Conservation (phyloP, 35 echinoderm and acorn worm genomes). For the Ptychodera flava region DNA sequence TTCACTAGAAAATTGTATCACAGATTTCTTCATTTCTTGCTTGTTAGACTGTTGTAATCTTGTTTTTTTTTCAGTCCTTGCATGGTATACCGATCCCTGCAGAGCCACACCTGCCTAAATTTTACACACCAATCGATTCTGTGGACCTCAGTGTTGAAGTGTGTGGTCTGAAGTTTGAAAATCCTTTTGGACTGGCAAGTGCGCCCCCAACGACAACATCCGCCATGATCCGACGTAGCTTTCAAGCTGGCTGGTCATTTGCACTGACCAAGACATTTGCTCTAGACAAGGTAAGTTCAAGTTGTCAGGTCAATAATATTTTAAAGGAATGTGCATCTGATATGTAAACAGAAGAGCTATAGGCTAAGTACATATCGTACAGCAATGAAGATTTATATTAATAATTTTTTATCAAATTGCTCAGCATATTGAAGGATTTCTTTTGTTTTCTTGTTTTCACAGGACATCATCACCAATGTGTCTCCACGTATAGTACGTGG, state of each 20-base stretch:
- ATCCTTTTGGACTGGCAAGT: slow-evolving; percentile 92
- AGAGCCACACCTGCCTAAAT: slow-evolving; percentile 68
- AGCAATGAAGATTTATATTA: no score
- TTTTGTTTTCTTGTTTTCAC: slow-evolving; percentile 8
- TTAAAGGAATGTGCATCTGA: no score
- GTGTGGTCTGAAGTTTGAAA: slow-evolving; percentile 77
- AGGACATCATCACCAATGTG: slow-evolving; percentile 91
- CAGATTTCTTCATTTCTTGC: no score
- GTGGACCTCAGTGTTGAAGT: slow-evolving; percentile 85
- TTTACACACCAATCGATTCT: slow-evolving; percentile 84
- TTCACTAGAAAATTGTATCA: no score
- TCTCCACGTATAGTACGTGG: slow-evolving; percentile 95
- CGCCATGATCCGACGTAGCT: slow-evolving; percentile 88
- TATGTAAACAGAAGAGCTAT: no score
- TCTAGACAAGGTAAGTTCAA: slow-evolving; percentile 72
- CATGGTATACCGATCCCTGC: slow-evolving; percentile 47
- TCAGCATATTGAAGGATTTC: no score
- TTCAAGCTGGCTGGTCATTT: slow-evolving; percentile 85
- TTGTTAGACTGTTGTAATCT: no score
- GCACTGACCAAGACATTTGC: slow-evolving; percentile 90
- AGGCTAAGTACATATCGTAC: no score
- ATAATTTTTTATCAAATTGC: no score
- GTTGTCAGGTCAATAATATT: no score
- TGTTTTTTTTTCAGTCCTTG: slow-evolving; percentile 48
- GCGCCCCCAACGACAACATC: slow-evolving; percentile 92